Percentiles rank a stretch among this genome's conserved stretches.
Evolutionary conservation across 2,888 invertebrate genomes (phyloP).

Genomic region (Agonopterix arenella): DNA sequence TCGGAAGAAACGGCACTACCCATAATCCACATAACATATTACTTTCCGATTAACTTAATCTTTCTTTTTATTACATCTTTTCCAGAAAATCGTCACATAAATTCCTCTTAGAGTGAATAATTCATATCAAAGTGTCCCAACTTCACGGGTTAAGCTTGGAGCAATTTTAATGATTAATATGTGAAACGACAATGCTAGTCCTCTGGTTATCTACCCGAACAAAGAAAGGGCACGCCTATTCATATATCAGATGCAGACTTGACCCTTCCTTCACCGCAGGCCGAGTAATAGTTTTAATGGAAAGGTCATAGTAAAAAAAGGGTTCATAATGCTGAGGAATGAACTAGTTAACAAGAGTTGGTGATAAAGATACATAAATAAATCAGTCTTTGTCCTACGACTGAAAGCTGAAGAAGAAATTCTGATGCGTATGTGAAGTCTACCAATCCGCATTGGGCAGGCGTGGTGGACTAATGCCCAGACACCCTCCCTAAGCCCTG

Average conservation of each 20-base stretch:
- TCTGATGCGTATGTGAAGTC: no score
- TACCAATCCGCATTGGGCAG: no score
- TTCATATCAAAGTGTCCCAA: constrained; percentile 14
- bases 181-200: constrained; percentile 53
- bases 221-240: constrained; percentile 60
- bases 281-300: constrained; percentile 16
- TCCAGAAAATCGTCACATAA: not conserved
- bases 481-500: no score
- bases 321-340: no score
- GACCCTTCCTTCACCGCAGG: constrained; percentile 51
- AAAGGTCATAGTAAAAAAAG: constrained; percentile 3
- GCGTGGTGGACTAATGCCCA: no score
- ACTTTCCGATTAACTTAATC: constrained; percentile 11
- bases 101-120: constrained; percentile 3
- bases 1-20: constrained; percentile 48
- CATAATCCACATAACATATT: constrained; percentile 24
- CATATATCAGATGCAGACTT: constrained; percentile 67
- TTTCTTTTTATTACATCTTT: constrained; percentile 10
- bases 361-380: no score
- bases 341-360: not conserved
- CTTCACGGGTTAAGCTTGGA: constrained; percentile 28
- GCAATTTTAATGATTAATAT: constrained; percentile 59
- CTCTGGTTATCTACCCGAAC: constrained; percentile 48
- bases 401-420: no score
- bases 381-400: no score